Evolutionary conservation across 1,140 invertebrate species (phyloP), one percentile per base, ranked within the genome.

Genomic region (Aleiodes sp.): DNA sequence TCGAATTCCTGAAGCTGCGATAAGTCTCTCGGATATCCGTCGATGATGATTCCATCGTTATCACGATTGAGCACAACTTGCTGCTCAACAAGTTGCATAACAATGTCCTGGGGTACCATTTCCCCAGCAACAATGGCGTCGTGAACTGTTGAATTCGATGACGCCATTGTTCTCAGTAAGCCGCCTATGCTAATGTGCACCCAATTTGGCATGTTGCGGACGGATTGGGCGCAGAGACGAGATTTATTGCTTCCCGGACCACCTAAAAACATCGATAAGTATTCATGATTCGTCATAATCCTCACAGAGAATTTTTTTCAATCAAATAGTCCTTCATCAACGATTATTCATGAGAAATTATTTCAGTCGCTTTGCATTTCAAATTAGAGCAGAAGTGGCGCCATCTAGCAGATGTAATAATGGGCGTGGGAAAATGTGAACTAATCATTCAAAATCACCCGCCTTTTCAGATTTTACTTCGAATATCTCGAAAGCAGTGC

Each of bases 21-120:
- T 72, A 96, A 86, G 76, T 97, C 94, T 59, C 95, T 87, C 0
- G 96, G 96, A 84, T 93, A 98, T 1, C 96, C 96, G 81, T 97
- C 96, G 29, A 98, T 90, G 59, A 98, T 88, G 66, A 97, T 91
- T 10, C 95, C 95, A 16, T 88, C 86, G 69, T 83, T 81, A 52
- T 87, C 84, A 0, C 80, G 85, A 68, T 91, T 88, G 0, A 87
- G 80, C 0, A 81, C 75, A 66, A 92, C 87, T 67, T 91, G 88
- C 41, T 87, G 86, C n/a, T 91, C 89, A 0, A 94, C 85, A 1
- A 93, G 75, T 73, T 89, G 89, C 82, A 90, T 88, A 1, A 93
- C 87, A 8, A 91, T 83, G 16, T 91, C 90, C 70, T 91, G 84
- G 0, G 94, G 89, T 1, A 94, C 93, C 82, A 96, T 88, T 80